Percentiles rank a stretch among this genome's conserved stretches.
Evolutionary conservation across 2,797 vertebrate genomes (phyloP).

Genomic region (Falco naumanni): DNA sequence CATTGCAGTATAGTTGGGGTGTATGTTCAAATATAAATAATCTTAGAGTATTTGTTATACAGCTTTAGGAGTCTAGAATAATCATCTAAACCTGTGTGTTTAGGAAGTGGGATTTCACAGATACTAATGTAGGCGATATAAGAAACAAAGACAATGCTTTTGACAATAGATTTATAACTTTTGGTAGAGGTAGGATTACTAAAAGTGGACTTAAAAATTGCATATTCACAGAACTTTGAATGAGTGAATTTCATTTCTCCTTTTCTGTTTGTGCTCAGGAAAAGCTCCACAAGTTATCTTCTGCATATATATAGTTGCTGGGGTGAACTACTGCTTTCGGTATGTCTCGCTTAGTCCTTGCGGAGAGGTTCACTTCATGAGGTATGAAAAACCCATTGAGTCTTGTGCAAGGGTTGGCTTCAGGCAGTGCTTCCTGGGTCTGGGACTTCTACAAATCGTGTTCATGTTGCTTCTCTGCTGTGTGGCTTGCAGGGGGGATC

Average conservation of each 20-base stretch:
- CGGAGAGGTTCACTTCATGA: fast-evolving
- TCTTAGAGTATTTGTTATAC: not conserved
- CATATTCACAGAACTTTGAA: not conserved
- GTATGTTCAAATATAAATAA: not conserved
- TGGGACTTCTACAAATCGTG: not conserved
- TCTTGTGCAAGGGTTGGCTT: not conserved
- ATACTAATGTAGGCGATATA: not conserved
- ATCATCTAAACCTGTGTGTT: not conserved
- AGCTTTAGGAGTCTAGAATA: not conserved
- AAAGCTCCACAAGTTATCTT: not conserved
- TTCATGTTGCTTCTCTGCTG: not conserved
- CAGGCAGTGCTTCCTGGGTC: not conserved
- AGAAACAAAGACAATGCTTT: not conserved
- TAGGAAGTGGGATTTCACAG: not conserved
- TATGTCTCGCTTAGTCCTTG: not conserved
- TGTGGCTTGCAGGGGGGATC: not conserved
- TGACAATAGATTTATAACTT: not conserved
- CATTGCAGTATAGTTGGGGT: not conserved
- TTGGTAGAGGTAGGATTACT: not conserved
- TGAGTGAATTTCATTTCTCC: not conserved
- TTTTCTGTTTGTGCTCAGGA: not conserved
- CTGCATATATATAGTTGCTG: not conserved
- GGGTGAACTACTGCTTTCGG: not conserved
- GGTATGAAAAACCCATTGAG: not conserved
- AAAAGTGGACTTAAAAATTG: not conserved